These are phyloP conservation scores for Sthenelais limicola DNA, from an alignment of 2,888 invertebrate species.

Conservation along the genomic window DNA sequence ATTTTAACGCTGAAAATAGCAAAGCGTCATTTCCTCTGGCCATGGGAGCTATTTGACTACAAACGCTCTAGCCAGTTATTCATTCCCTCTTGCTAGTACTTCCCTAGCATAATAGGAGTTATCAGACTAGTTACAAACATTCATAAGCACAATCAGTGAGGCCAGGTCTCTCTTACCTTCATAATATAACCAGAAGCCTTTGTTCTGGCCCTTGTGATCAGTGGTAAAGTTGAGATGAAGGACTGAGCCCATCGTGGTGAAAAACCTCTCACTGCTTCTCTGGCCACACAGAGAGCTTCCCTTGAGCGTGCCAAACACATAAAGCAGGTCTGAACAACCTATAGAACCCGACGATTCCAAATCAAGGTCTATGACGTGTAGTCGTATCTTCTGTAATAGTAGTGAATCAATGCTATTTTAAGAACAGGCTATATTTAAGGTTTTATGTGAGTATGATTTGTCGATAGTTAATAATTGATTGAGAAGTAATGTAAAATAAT, in stretches of 20 bases:
- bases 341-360: slow-evolving; percentile 56
- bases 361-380: slow-evolving; percentile 64
- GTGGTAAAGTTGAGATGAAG: slow-evolving; percentile 58
- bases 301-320: slow-evolving; percentile 57
- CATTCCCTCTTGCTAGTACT: no score
- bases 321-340: slow-evolving; percentile 63
- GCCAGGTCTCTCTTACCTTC: slow-evolving; percentile 58
- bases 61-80: no score
- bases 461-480: no score
- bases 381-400: no score
- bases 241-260: slow-evolving; percentile 54
- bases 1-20: not conserved
- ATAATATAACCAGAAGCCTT: slow-evolving; percentile 69
- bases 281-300: slow-evolving; percentile 64
- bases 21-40: not conserved
- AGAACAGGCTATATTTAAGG: no score
- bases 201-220: slow-evolving; percentile 52
- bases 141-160: no score
- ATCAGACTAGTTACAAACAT: no score
- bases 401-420: no score
- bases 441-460: no score
- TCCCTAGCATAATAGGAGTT: no score
- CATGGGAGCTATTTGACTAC: not conserved
- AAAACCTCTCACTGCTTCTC: slow-evolving; percentile 57
- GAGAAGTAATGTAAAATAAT: no score